Conservation (phyloP, 2,888 invertebrate species). For the Schizotus pectinicornis region DNA sequence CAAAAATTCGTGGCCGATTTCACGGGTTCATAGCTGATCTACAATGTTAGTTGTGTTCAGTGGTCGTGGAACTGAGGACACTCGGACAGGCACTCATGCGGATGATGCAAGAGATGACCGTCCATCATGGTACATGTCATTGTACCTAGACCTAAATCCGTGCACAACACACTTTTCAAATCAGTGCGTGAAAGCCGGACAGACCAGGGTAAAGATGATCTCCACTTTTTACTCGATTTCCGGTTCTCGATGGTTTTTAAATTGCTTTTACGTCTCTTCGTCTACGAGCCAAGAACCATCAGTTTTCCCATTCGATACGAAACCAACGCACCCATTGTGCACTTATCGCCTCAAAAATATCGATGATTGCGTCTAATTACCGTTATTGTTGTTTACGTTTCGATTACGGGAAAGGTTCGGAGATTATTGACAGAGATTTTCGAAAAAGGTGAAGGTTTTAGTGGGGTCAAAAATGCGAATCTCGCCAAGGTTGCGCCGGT, state of each 20-base stretch:
- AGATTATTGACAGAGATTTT: slow-evolving; percentile 6
- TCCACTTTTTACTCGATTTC: slow-evolving; percentile 11
- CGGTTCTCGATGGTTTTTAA: slow-evolving; percentile 11
- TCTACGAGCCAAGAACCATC: background rate
- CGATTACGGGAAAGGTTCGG: background rate
- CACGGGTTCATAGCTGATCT: slow-evolving; percentile 24
- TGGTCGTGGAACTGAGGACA: slow-evolving; percentile 23
- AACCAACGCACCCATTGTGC: slow-evolving; percentile 2
- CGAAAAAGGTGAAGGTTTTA: slow-evolving; percentile 29
- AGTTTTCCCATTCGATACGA: slow-evolving; percentile 9
- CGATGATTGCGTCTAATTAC: background rate
- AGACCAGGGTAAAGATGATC: background rate
- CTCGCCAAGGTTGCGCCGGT: slow-evolving; percentile 28
- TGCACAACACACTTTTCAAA: slow-evolving; percentile 2
- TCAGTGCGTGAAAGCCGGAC: slow-evolving; percentile 16
- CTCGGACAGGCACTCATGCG: slow-evolving; percentile 23
- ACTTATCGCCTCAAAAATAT: background rate
- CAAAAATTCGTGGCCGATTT: slow-evolving; percentile 26
- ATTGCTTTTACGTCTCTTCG: slow-evolving; percentile 5
- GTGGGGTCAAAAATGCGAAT: slow-evolving; percentile 30
- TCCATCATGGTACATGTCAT: slow-evolving; percentile 14
- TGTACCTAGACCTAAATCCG: slow-evolving; percentile 1
- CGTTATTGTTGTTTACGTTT: slow-evolving; percentile 1
- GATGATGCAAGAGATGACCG: slow-evolving; percentile 26
- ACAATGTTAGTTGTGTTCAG: slow-evolving; percentile 17